Evolutionary conservation across 2,113 vertebrate species (phyloP).

Genomic region (Actenoides hombroni): DNA sequence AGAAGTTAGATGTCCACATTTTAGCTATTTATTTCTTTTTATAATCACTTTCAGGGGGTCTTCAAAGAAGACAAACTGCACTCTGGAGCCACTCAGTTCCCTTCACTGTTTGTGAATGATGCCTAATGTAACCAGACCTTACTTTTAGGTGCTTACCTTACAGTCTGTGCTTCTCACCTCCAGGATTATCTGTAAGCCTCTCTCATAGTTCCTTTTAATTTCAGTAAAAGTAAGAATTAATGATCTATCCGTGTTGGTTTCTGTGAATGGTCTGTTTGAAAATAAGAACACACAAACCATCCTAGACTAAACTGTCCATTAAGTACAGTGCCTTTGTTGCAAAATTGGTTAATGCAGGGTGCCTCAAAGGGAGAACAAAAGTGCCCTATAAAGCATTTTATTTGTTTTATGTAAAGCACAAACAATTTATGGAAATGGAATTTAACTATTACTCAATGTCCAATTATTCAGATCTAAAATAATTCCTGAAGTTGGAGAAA

Average conservation of each 20-base stretch:
- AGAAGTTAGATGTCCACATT: background rate
- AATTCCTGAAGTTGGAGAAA: conserved; percentile 47
- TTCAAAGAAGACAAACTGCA: background rate
- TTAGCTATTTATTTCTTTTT: background rate
- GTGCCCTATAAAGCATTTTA: background rate
- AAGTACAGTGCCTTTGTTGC: background rate
- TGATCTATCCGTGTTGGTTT: background rate
- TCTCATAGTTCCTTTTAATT: background rate
- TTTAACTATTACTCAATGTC: conserved; percentile 33
- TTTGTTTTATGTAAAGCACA: conserved; percentile 42
- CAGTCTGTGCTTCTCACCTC: background rate
- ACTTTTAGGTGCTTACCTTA: background rate
- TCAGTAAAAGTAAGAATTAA: background rate
- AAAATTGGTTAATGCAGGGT: background rate
- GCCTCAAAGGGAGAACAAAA: background rate
- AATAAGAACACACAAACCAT: background rate
- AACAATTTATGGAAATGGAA: conserved; percentile 62
- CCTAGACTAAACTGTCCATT: background rate
- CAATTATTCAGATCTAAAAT: conserved; percentile 40
- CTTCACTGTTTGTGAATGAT: background rate
- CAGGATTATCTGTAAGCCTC: background rate
- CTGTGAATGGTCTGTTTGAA: background rate
- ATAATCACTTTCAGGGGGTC: background rate
- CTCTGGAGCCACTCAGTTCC: background rate
- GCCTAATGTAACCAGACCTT: background rate